phyloP scores from a whole-genome alignment of 1,140 invertebrate genomes.

The Tyrophagus putrescentiae region DNA sequence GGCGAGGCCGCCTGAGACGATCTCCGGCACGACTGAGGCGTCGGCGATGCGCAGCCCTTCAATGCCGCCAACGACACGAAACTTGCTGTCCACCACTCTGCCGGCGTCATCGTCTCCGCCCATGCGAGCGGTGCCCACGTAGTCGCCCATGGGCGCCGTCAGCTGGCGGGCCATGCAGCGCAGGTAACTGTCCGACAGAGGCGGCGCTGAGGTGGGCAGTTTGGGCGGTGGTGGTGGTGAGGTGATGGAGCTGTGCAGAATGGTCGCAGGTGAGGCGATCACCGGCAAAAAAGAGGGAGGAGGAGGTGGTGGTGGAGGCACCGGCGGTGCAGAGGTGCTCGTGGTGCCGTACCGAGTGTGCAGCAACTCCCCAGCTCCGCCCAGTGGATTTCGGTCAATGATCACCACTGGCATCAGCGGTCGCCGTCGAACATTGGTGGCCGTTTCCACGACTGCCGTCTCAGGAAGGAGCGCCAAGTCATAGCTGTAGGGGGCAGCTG shows the following conservation, averaged over 20 bases:
- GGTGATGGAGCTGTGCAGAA: too few species aligned
- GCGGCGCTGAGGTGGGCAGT: neutral
- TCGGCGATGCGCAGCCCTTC: constrained; percentile 36
- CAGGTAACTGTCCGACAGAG: constrained; percentile 61
- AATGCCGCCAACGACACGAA: constrained; percentile 35
- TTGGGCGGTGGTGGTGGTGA: neutral
- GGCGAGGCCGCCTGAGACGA: constrained; percentile 48
- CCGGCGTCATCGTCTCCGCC: constrained; percentile 46
- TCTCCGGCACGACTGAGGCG: constrained; percentile 42
- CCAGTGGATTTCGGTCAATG: neutral
- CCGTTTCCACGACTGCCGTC: too few species aligned
- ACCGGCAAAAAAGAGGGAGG: too few species aligned
- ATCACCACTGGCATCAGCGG: neutral
- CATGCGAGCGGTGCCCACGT: constrained; percentile 51
- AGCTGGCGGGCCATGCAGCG: constrained; percentile 69
- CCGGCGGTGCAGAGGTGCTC: too few species aligned
- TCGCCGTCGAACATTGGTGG: neutral
- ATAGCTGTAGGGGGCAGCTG: too few species aligned
- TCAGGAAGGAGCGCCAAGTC: too few species aligned
- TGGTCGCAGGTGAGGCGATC: too few species aligned
- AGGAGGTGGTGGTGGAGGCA: too few species aligned
- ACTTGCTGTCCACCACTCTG: constrained; percentile 61
- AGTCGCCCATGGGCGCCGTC: constrained; percentile 62
- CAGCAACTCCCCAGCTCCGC: too few species aligned
- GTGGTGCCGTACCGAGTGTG: too few species aligned